These are phyloP conservation scores for Mechanitis mazaeus DNA, from an alignment of 2,888 invertebrate species.

Conservation along the genomic window DNA sequence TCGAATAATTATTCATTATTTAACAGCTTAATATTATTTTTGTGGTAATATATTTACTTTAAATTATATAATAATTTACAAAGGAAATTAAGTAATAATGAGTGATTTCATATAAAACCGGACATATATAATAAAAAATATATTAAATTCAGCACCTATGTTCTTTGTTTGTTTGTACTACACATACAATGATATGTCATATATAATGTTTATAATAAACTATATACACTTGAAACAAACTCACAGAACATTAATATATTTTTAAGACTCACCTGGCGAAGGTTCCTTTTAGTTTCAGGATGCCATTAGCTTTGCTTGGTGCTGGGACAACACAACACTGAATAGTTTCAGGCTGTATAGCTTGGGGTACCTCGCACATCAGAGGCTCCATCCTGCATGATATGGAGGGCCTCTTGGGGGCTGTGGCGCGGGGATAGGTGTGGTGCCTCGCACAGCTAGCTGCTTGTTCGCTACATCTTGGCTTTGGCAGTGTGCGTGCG, in stretches of 20 bases:
- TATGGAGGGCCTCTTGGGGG: constrained; percentile 57
- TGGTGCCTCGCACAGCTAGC: constrained; percentile 56
- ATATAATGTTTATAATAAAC: too few relatives aligned
- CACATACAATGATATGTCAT: too few relatives aligned
- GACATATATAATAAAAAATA: too few relatives aligned
- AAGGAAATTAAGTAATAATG: too few relatives aligned
- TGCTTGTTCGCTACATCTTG: constrained; percentile 58
- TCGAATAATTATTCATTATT: too few relatives aligned
- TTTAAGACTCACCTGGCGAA: constrained; percentile 58
- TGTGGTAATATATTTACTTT: too few relatives aligned
- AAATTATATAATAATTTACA: too few relatives aligned
- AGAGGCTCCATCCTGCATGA: constrained; percentile 62
- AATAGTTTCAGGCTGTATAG: constrained; percentile 42
- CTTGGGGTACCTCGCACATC: constrained; percentile 42
- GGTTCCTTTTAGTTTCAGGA: constrained; percentile 54
- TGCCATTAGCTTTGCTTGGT: constrained; percentile 45
- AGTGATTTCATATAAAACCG: too few relatives aligned
- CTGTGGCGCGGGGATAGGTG: constrained; percentile 63
- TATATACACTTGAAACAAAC: too few relatives aligned
- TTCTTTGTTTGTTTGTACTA: too few relatives aligned
- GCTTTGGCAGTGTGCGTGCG: constrained; percentile 67
- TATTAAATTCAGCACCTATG: too few relatives aligned
- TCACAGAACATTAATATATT: background rate
- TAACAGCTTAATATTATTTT: too few relatives aligned
- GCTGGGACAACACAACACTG: constrained; percentile 39